Evolutionary conservation across 2,797 vertebrate species (phyloP).

Genomic region (Falco rusticolus): DNA sequence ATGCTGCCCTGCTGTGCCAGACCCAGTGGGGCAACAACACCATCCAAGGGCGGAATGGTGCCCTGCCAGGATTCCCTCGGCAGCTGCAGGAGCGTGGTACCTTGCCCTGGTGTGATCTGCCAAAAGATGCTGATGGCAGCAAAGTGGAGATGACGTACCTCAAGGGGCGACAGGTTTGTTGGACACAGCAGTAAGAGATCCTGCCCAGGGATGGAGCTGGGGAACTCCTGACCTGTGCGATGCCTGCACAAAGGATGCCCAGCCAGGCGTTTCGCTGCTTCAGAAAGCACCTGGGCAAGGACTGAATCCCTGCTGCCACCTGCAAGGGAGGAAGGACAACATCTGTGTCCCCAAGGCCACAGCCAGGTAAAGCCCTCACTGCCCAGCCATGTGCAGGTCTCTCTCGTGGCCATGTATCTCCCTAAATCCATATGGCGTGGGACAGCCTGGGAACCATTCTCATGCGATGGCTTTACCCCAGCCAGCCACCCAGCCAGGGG

Average conservation of each 20-base stretch:
- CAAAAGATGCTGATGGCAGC: not conserved
- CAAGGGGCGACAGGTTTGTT: rapidly evolving
- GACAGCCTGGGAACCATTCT: not conserved
- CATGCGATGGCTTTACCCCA: not conserved
- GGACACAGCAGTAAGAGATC: rapidly evolving
- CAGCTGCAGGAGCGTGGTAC: rapidly evolving
- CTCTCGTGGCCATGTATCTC: rapidly evolving
- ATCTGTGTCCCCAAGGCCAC: not conserved
- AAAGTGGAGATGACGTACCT: not conserved
- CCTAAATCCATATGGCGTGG: rapidly evolving
- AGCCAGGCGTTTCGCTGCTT: rapidly evolving
- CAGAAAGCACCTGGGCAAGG: not conserved
- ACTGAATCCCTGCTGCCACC: not conserved
- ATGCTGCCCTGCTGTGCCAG: not conserved
- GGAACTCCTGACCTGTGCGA: rapidly evolving
- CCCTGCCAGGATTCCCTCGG: rapidly evolving
- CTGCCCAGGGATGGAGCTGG: not conserved
- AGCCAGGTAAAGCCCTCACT: not conserved
- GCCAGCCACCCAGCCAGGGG: not conserved
- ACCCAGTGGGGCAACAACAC: rapidly evolving
- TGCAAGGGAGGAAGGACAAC: not conserved
- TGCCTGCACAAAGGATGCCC: not conserved
- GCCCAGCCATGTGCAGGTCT: rapidly evolving
- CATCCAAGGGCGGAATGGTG: not conserved
- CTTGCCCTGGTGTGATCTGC: not conserved